These are phyloP conservation scores for Nyctalus aviator DNA, from an alignment of 2,797 vertebrate species.

Conservation along the genomic window DNA sequence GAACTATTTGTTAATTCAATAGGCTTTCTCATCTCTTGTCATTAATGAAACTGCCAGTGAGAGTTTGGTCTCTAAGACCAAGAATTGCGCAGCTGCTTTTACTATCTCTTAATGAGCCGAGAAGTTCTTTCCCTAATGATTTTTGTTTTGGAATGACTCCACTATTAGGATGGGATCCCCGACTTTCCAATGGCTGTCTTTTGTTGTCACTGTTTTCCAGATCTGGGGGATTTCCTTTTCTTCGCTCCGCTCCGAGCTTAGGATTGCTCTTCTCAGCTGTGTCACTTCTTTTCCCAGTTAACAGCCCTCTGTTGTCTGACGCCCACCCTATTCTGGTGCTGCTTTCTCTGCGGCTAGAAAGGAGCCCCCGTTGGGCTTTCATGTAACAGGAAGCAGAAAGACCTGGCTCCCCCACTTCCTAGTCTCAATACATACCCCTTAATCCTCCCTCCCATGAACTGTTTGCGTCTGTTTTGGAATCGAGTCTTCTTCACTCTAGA, in stretches of 20 bases:
- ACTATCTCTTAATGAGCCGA: neutral
- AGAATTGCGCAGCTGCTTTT: conserved; percentile 15
- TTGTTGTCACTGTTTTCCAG: conserved; percentile 7
- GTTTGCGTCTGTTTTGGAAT: conserved; percentile 7
- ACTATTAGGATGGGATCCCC: neutral
- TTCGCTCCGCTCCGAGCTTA: neutral
- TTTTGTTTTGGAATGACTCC: neutral
- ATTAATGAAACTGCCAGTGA: neutral
- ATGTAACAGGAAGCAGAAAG: neutral
- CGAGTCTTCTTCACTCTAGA: conserved; percentile 20
- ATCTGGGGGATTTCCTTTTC: neutral
- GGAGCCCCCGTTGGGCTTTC: neutral
- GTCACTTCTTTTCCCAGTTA: neutral
- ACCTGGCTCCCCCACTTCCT: neutral
- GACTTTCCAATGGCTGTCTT: neutral
- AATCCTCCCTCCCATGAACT: neutral
- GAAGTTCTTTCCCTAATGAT: conserved; percentile 24
- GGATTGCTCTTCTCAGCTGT: neutral
- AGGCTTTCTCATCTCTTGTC: neutral
- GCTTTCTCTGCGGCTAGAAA: neutral
- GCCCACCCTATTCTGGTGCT: neutral
- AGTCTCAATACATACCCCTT: neutral
- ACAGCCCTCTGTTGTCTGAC: neutral
- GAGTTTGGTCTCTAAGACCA: neutral
- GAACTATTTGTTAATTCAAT: neutral